Percentiles rank a stretch among this genome's conserved stretches.
phyloP scores from a whole-genome alignment of 2,113 vertebrate species.

The Mixornis gularis region DNA sequence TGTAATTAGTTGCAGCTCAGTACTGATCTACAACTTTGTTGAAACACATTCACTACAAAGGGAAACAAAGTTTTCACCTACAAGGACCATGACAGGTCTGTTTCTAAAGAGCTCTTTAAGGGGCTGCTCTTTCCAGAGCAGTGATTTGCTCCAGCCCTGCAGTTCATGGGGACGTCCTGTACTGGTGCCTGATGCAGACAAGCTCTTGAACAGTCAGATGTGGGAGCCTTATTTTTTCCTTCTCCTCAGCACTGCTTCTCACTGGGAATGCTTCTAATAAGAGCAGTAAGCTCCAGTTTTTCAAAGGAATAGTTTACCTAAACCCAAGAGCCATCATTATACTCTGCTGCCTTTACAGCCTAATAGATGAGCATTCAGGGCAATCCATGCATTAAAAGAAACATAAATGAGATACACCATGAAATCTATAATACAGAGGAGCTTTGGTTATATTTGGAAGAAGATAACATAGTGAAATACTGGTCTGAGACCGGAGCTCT shows the following conservation, averaged over 20 bases:
- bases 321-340: not conserved
- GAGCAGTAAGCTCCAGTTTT: not conserved
- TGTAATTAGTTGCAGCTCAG: not conserved
- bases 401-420: not conserved
- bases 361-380: not conserved
- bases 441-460: not conserved
- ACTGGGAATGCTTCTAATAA: not conserved
- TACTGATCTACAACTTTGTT: not conserved
- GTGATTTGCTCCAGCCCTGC: not conserved
- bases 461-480: not conserved
- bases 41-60: not conserved
- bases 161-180: fast-evolving
- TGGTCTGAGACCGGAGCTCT: not conserved
- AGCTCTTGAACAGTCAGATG: not conserved
- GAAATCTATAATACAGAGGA: not conserved
- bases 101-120: not conserved
- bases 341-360: not conserved
- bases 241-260: not conserved
- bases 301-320: not conserved
- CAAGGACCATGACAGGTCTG: not conserved
- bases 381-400: not conserved
- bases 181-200: not conserved
- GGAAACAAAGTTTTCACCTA: not conserved
- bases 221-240: not conserved
- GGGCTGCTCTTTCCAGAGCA: not conserved